Evolutionary conservation across 2,888 invertebrate species (phyloP).

Genomic region (Apamea sordens): DNA sequence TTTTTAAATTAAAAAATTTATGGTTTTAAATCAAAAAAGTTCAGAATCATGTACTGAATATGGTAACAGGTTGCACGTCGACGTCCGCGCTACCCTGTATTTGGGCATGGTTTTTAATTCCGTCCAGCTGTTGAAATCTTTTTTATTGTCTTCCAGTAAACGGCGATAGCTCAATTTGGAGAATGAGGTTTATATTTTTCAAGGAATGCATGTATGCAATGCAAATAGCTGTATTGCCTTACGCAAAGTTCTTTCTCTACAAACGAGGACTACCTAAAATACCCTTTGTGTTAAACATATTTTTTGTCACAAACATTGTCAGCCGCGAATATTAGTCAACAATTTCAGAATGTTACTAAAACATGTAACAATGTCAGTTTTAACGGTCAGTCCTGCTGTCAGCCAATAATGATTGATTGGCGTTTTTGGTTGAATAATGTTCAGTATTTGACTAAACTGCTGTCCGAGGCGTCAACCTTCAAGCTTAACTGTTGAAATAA

Average conservation of each 20-base stretch:
- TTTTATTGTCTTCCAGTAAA: background rate
- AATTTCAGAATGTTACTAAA: constrained; percentile 27
- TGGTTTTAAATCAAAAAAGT: too few relatives aligned
- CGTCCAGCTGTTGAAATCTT: background rate
- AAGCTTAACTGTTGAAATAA: constrained; percentile 31
- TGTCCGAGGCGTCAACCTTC: constrained; percentile 34
- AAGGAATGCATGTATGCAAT: background rate
- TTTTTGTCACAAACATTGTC: constrained; percentile 20
- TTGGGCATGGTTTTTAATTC: background rate
- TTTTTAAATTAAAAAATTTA: too few relatives aligned
- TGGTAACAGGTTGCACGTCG: too few relatives aligned
- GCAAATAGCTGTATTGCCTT: background rate
- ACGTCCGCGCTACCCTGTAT: too few relatives aligned
- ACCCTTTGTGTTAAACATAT: background rate
- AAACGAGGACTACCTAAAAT: too few relatives aligned
- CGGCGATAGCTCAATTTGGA: background rate
- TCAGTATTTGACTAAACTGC: constrained; percentile 48
- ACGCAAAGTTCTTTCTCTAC: too few relatives aligned
- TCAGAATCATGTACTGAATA: too few relatives aligned
- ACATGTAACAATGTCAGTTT: constrained; percentile 35
- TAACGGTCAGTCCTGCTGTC: constrained; percentile 46
- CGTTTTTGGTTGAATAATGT: constrained; percentile 44
- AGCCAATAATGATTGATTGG: constrained; percentile 54
- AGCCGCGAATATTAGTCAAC: constrained; percentile 26
- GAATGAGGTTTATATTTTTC: background rate